These are phyloP conservation scores for Cryptoblepharus egeriae DNA, from an alignment of 2,797 vertebrate genomes.

Conservation along the genomic window DNA sequence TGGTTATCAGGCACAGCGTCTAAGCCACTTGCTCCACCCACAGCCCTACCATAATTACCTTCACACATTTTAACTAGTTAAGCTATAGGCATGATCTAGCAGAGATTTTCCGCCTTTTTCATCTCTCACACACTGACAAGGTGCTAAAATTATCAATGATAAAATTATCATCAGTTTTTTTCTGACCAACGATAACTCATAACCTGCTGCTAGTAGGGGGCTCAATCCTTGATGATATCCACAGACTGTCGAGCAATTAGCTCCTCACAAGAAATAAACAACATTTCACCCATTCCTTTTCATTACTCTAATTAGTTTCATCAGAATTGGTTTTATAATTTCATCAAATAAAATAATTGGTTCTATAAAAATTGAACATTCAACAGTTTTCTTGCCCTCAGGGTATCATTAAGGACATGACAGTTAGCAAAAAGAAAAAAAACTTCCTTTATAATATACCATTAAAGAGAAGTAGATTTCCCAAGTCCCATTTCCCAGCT, in stretches of 20 bases:
- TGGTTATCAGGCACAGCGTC: no score
- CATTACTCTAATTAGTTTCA: neutral
- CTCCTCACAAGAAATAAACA: neutral
- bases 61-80: no score
- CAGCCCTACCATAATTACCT: no score
- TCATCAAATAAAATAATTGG: neutral
- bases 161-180: no score
- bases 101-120: no score
- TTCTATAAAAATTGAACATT: neutral
- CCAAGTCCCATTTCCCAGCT: slow-evolving; percentile 85
- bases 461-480: slow-evolving; percentile 95
- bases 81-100: no score
- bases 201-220: no score
- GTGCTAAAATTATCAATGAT: no score
- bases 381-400: neutral
- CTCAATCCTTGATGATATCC: neutral
- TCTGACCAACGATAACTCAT: no score
- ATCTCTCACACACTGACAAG: no score
- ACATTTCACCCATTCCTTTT: neutral
- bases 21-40: no score
- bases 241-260: neutral
- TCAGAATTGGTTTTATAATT: neutral
- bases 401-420: neutral
- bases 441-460: slow-evolving; percentile 75
- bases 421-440: neutral